Conservation (phyloP, 2,113 vertebrate genomes). For the Numenius arquata region DNA sequence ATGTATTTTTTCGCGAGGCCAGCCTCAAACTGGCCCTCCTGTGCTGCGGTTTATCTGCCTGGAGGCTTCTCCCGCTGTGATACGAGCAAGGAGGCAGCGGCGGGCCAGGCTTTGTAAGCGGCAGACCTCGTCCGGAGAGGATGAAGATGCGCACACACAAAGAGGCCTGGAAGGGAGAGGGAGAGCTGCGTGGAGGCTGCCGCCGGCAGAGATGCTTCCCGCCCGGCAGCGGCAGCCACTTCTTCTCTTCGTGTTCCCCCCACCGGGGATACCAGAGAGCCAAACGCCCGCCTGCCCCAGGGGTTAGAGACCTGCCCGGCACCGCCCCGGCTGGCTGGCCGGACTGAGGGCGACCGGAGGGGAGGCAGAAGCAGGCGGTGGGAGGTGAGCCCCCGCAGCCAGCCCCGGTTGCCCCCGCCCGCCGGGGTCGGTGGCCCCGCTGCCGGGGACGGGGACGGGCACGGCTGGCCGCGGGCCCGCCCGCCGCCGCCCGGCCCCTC, state of each 20-base stretch:
- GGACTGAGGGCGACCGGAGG: not conserved
- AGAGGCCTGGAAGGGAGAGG: not conserved
- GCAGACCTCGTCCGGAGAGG: too few species aligned
- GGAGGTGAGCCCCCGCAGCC: not conserved
- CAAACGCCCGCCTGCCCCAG: not conserved
- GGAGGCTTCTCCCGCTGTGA: not conserved
- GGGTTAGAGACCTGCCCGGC: too few species aligned
- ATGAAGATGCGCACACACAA: not conserved
- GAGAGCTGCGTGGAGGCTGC: not conserved
- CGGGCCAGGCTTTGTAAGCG: not conserved
- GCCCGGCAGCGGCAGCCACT: not conserved
- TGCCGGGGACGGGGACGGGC: not conserved
- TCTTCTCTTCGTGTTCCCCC: too few species aligned
- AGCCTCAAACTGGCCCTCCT: not conserved
- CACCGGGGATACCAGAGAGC: rapidly evolving
- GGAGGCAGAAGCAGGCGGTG: not conserved
- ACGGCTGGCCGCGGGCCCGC: not conserved
- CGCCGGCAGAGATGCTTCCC: not conserved
- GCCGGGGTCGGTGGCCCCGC: not conserved
- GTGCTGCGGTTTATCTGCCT: not conserved
- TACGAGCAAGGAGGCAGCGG: not conserved
- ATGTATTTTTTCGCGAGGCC: not conserved
- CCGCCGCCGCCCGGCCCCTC: not conserved
- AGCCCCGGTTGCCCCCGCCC: not conserved
- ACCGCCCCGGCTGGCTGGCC: not conserved